These are phyloP conservation scores for Agriopis marginaria DNA, from an alignment of 2,888 invertebrate species.

Conservation along the genomic window DNA sequence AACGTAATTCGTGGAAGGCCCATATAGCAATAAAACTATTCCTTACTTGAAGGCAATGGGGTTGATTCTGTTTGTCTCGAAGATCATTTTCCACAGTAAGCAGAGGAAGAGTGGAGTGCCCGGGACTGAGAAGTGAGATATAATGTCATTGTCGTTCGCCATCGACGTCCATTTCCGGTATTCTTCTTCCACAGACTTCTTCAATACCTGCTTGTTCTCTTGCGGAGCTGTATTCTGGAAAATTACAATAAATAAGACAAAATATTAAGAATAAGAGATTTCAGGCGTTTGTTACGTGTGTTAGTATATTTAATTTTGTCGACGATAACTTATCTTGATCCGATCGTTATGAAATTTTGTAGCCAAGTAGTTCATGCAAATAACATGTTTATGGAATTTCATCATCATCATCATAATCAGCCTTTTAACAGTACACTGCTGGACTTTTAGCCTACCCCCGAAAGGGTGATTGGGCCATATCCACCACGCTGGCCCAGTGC, in stretches of 20 bases:
- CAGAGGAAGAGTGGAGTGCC: constrained; percentile 97
- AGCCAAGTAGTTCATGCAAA: too few relatives aligned
- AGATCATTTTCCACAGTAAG: constrained; percentile 97
- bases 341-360: too few relatives aligned
- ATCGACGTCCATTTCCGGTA: constrained; percentile 98
- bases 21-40: background rate
- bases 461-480: too few relatives aligned
- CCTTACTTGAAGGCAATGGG: constrained; percentile 97
- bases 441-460: too few relatives aligned
- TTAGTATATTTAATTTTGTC: too few relatives aligned
- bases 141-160: constrained; percentile 98
- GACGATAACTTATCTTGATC: too few relatives aligned
- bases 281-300: too few relatives aligned
- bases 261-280: too few relatives aligned
- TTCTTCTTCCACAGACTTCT: constrained; percentile 97
- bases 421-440: too few relatives aligned
- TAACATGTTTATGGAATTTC: too few relatives aligned
- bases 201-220: constrained; percentile 96
- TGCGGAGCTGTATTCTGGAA: constrained; percentile 91
- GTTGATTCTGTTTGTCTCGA: constrained; percentile 97
- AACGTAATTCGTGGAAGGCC: background rate
- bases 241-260: background rate
- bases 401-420: too few relatives aligned
- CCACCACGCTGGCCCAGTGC: too few relatives aligned
- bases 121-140: constrained; percentile 97